A percentile compares a stretch with the other conserved stretches of the same genome.
These are phyloP conservation scores for Drosophila littoralis DNA, from an alignment of 1,140 invertebrate genomes.

Conservation along the genomic window DNA sequence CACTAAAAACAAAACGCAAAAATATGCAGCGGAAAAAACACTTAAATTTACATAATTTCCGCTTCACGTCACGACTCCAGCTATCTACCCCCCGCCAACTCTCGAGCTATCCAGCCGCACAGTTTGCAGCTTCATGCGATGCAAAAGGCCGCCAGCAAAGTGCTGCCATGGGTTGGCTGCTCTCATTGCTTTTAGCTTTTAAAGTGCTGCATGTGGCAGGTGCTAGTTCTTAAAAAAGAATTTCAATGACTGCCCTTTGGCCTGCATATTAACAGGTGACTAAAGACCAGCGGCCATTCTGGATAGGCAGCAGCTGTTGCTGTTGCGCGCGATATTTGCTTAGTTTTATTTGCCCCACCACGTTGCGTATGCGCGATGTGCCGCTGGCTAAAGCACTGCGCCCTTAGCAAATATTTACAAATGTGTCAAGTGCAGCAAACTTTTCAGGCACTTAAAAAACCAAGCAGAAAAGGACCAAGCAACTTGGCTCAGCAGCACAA, in stretches of 20 bases:
- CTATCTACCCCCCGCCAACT: background rate
- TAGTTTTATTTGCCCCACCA: constrained; percentile 24
- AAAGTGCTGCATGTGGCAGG: constrained; percentile 41
- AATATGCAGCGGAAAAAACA: constrained; percentile 66
- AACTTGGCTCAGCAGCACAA: constrained; percentile 37
- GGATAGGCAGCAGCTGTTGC: constrained; percentile 33
- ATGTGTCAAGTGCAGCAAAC: constrained; percentile 63
- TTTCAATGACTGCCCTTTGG: constrained; percentile 44
- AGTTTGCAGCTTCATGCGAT: constrained; percentile 6
- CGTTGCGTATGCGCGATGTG: constrained; percentile 32
- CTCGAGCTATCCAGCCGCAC: background rate
- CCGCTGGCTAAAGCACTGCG: constrained; percentile 24
- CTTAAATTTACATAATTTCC: constrained; percentile 81
- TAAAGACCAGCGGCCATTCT: constrained; percentile 48
- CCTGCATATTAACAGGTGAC: constrained; percentile 54
- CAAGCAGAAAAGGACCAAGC: background rate
- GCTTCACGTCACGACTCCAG: constrained; percentile 52
- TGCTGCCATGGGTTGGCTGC: constrained; percentile 19
- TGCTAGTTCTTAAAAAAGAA: constrained; percentile 22
- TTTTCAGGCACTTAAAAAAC: constrained; percentile 5
- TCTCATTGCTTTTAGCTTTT: constrained; percentile 47
- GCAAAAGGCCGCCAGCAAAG: constrained; percentile 32
- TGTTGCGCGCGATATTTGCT: constrained; percentile 47
- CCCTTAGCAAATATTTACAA: constrained; percentile 53
- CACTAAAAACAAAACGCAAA: constrained; percentile 54